Percentiles rank a stretch among this genome's conserved stretches.
Conservation (phyloP, 2,888 invertebrate genomes). For the Mesochorus sp. region DNA sequence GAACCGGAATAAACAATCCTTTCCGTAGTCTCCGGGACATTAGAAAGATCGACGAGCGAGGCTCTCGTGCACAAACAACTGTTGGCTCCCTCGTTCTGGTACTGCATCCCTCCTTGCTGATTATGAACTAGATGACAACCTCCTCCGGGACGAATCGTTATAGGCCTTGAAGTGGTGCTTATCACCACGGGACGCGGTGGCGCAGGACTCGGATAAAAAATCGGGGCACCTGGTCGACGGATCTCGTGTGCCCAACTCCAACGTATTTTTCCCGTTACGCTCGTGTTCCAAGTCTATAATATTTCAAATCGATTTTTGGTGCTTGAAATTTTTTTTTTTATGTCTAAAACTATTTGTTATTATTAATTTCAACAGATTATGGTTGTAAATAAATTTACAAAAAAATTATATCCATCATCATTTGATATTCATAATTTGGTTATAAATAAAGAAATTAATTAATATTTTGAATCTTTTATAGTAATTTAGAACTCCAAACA, state of each 20-base stretch:
- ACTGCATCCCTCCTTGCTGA: not conserved
- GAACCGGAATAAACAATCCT: constrained; percentile 68
- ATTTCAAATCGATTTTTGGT: no score
- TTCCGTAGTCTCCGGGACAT: constrained; percentile 62
- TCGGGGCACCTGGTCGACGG: constrained; percentile 40
- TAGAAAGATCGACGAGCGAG: constrained; percentile 63
- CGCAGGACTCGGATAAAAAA: constrained; percentile 14
- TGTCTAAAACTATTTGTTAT: no score
- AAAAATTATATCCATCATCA: no score
- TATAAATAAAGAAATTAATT: no score
- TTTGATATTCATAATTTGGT: no score
- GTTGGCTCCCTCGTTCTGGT: constrained; percentile 9
- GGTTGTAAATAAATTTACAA: no score
- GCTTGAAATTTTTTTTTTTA: no score
- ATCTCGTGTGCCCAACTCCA: constrained; percentile 68
- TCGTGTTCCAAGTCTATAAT: constrained; percentile 47
- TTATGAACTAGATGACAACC: constrained; percentile 41
- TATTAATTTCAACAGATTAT: no score
- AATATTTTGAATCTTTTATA: no score
- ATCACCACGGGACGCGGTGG: not conserved
- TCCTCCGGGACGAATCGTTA: constrained; percentile 39
- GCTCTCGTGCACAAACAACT: constrained; percentile 67
- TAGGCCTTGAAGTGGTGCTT: constrained; percentile 27
- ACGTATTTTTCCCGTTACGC: constrained; percentile 63
- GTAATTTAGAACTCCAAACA: no score